Base-by-base conservation (phyloP, 2,797 vertebrate genomes). In the Jordanella pulchra region DNA sequence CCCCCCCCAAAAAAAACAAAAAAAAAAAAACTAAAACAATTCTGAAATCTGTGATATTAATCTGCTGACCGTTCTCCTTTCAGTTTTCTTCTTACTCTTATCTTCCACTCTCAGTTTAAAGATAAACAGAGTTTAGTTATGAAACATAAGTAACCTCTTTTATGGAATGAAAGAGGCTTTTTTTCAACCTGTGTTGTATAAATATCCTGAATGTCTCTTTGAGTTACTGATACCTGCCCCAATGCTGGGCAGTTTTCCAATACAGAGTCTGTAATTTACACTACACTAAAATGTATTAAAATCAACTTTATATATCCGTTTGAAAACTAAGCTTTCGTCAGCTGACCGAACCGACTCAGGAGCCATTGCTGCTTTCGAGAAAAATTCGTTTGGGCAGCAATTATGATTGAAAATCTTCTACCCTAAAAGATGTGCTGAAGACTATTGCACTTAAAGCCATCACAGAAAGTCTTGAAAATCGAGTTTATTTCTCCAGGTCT, bases 401-500 rank as follows among this genome's bases (percentile, higher is more conserved):
- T n/a, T n/a, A n/a, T n/a, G n/a, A n/a, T n/a, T n/a, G n/a, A n/a
- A n/a, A n/a, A n/a, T n/a, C n/a, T n/a, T n/a, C n/a, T n/a, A 15
- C 45, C 65, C 17, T 27, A 23, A 13, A 35, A 18, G 27, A n/a
- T n/a, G n/a, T n/a, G n/a, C n/a, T n/a, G n/a, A n/a, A n/a, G 66
- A 3, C 70, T 56, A 23, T 23, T 7, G 4, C 11, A 7, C 27
- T 13, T 63, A 13, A 25, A 67, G 55, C 32, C 14, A 63, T 69
- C 13, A 63, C 25, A 32, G 0, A 17, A 61, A 67, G 55, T 30
- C 32, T 71, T 68, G 47, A 83, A 69, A 28, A 5, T 30, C 53
- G 21, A 5, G 28, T 69, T 84, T 65, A 69, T 86, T 78, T 71
- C 15, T 78, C 60, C 88, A 99, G 98, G 92, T 91, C 94, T 75